Evolutionary conservation across 2,113 vertebrate species (phyloP).

Genomic region (Pleuronectes platessa): DNA sequence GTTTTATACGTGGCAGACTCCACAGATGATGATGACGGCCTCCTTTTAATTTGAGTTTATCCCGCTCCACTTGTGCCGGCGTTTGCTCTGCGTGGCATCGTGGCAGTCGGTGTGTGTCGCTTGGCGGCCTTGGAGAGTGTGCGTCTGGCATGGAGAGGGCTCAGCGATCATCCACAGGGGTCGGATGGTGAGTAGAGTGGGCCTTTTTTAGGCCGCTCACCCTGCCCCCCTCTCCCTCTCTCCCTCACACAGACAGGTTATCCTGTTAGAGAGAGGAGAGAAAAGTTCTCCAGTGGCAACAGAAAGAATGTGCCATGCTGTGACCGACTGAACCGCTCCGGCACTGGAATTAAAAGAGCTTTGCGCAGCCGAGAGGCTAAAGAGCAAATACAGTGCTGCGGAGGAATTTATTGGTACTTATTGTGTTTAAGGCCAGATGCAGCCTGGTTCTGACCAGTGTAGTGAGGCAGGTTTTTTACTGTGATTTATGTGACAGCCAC

Average conservation of each 20-base stretch:
- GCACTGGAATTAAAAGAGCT: constrained; percentile 73
- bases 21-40: not conserved
- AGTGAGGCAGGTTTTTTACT: constrained; percentile 43
- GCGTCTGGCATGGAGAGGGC: constrained; percentile 60
- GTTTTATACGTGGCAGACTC: not conserved
- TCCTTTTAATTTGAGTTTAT: constrained; percentile 14
- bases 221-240: constrained; percentile 42
- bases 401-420: constrained; percentile 71
- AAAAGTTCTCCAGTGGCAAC: constrained; percentile 83
- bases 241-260: constrained; percentile 70
- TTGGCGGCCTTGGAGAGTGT: constrained; percentile 37
- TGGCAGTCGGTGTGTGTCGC: not conserved
- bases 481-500: constrained; percentile 52
- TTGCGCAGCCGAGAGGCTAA: constrained; percentile 60
- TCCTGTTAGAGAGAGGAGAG: constrained; percentile 74
- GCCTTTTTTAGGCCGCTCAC: constrained; percentile 59
- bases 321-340: constrained; percentile 67
- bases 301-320: constrained; percentile 83
- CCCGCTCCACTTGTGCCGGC: not conserved
- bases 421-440: constrained; percentile 65
- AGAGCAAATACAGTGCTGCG: constrained; percentile 66
- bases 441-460: constrained; percentile 49
- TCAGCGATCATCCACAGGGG: constrained; percentile 70
- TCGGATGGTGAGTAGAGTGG: constrained; percentile 72
- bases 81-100: not conserved